Conservation (phyloP, 2,113 vertebrate genomes). For the Cyanistes caeruleus region DNA sequence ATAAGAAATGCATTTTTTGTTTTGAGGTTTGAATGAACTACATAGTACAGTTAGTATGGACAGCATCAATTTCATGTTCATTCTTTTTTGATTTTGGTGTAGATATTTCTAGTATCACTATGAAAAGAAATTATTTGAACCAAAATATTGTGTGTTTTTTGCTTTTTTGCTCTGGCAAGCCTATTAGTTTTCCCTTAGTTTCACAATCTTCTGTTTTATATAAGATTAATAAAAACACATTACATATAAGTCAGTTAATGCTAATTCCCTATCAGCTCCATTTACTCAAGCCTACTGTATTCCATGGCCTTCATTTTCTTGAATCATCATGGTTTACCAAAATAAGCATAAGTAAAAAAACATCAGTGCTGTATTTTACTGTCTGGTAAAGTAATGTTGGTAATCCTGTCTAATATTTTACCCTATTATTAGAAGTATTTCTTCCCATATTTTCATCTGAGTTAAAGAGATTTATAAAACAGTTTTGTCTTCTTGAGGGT, state of each 20-base stretch:
- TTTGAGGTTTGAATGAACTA: not conserved
- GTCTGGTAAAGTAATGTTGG: not conserved
- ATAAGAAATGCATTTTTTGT: not conserved
- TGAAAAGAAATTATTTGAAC: not conserved
- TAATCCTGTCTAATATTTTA: not conserved
- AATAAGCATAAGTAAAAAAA: not conserved
- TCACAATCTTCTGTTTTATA: not conserved
- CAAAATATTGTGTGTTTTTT: not conserved
- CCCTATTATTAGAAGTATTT: not conserved
- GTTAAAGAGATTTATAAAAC: not conserved
- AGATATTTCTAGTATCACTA: not conserved
- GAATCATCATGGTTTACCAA: not conserved
- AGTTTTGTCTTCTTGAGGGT: not conserved
- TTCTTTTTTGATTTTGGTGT: not conserved
- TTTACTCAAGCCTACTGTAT: not conserved
- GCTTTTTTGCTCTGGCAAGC: not conserved
- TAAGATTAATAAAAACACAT: not conserved
- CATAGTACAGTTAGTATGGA: fast-evolving
- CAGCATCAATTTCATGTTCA: not conserved
- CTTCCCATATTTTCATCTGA: not conserved
- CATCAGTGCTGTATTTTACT: not conserved
- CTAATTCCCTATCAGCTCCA: not conserved
- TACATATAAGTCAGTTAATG: fast-evolving
- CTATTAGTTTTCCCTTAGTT: not conserved
- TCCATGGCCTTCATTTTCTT: not conserved